A percentile compares a stretch with the other conserved stretches of the same genome.
phyloP scores from a whole-genome alignment of 92 coral and sea anemone species.

The Siderastrea siderea region DNA sequence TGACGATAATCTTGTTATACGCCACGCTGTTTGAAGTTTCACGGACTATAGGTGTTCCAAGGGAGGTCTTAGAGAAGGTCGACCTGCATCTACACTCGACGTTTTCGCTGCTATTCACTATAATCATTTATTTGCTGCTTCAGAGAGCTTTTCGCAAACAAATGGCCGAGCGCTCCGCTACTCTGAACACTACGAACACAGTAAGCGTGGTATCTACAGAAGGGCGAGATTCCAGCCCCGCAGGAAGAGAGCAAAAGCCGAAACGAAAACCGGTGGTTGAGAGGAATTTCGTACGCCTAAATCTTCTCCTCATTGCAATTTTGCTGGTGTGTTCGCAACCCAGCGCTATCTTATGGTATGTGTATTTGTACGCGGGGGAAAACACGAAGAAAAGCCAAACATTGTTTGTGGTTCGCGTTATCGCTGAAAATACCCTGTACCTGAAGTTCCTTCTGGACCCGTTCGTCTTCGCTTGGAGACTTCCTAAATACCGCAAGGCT shows the following conservation, averaged over 20 bases:
- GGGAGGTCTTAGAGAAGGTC: slow-evolving; percentile 29
- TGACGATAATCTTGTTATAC: slow-evolving; percentile 51
- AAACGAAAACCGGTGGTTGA: slow-evolving; percentile 37
- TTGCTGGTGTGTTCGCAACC: slow-evolving; percentile 74
- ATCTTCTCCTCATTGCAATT: slow-evolving; percentile 59
- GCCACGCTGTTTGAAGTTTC: slow-evolving; percentile 55
- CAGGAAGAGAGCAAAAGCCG: not conserved
- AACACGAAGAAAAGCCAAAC: slow-evolving; percentile 1
- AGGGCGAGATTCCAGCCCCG: not conserved
- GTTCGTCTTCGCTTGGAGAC: slow-evolving; percentile 75
- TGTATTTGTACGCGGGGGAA: slow-evolving; percentile 15
- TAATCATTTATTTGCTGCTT: slow-evolving; percentile 55
- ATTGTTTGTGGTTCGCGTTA: slow-evolving; percentile 33
- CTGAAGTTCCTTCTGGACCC: slow-evolving; percentile 74
- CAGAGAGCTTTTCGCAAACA: slow-evolving; percentile 66
- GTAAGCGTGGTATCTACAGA: not conserved
- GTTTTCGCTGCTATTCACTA: slow-evolving; percentile 51
- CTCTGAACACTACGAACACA: slow-evolving; percentile 3
- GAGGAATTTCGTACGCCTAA: slow-evolving; percentile 60
- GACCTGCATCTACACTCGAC: slow-evolving; percentile 75
- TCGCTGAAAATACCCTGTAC: slow-evolving; percentile 66
- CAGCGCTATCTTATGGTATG: slow-evolving; percentile 68
- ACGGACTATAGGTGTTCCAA: slow-evolving; percentile 37
- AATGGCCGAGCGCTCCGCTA: slow-evolving; percentile 17
- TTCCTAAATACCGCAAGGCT: slow-evolving; percentile 81